These are phyloP conservation scores for Jordanella pulchra DNA, from an alignment of 2,797 vertebrate genomes.

Conservation along the genomic window DNA sequence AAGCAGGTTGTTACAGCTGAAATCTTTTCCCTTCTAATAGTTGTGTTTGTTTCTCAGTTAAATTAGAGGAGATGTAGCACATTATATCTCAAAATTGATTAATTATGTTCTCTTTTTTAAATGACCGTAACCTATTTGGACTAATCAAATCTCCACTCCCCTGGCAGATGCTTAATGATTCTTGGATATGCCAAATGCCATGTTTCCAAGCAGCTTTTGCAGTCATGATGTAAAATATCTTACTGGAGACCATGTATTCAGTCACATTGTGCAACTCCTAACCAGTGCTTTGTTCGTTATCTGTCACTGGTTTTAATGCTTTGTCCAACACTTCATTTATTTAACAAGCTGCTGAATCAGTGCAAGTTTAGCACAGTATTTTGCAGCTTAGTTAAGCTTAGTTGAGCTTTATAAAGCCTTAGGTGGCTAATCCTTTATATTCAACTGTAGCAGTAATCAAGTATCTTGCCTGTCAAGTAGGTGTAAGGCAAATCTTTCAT, in stretches of 20 bases:
- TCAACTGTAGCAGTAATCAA: constrained; percentile 45
- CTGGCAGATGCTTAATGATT: not conserved
- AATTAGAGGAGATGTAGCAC: not conserved
- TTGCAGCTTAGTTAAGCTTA: constrained; percentile 32
- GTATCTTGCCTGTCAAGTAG: constrained; percentile 51
- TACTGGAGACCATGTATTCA: not conserved
- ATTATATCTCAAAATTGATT: not conserved
- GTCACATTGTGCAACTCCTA: not conserved
- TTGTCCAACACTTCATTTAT: not conserved
- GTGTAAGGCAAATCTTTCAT: constrained; percentile 50
- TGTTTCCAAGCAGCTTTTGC: not conserved
- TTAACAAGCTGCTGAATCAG: constrained; percentile 12
- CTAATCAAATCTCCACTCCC: not conserved
- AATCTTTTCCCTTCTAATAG: not conserved
- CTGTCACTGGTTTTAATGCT: constrained; percentile 3
- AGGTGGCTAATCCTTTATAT: constrained; percentile 44
- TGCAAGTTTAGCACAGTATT: constrained; percentile 12
- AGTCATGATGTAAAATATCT: not conserved
- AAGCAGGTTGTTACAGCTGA: not conserved
- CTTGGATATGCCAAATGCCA: not conserved
- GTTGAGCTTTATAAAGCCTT: constrained; percentile 29
- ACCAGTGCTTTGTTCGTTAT: not conserved
- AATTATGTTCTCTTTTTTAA: not conserved
- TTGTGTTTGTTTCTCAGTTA: not conserved
- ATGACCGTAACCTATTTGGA: not conserved